A percentile compares a stretch with the other conserved stretches of the same genome.
phyloP scores from a whole-genome alignment of 2,113 vertebrate genomes.

The Periophthalmodon schlosseri region DNA sequence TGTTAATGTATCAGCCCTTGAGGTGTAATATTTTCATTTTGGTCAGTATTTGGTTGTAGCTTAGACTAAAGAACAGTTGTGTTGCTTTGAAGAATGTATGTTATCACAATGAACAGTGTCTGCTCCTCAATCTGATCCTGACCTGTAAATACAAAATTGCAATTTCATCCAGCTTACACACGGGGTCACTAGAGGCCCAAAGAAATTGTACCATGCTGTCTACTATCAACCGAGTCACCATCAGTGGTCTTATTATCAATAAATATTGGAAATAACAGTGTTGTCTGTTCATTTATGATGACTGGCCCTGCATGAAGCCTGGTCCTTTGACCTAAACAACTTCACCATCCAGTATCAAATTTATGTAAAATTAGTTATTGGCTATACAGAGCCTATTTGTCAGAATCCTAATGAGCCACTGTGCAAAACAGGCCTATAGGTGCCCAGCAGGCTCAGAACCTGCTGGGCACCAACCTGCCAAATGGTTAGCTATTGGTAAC shows the following conservation, averaged over 20 bases:
- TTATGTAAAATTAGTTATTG: too few species aligned
- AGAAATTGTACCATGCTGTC: conserved; percentile 80
- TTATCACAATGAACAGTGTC: conserved; percentile 31
- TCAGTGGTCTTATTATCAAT: conserved; percentile 97
- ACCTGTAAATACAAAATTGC: conserved; percentile 71
- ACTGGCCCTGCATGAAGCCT: neutral
- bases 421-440: too few species aligned
- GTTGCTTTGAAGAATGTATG: conserved; percentile 59
- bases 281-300: conserved; percentile 7
- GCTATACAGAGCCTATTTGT: too few species aligned
- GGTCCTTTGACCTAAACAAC: too few species aligned
- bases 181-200: conserved; percentile 60
- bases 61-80: conserved; percentile 29
- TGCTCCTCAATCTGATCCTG: conserved; percentile 34
- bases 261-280: conserved; percentile 79
- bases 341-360: too few species aligned
- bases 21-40: conserved; percentile 34
- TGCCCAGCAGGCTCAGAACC: too few species aligned
- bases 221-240: conserved; percentile 90
- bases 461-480: too few species aligned
- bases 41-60: conserved; percentile 57
- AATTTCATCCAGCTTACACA: conserved; percentile 68
- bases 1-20: conserved; percentile 14
- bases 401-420: too few species aligned
- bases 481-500: too few species aligned